Evolutionary conservation across 2,888 invertebrate genomes (phyloP), one percentile per base, ranked within the genome.

Genomic region (Alloplasta piceator): DNA sequence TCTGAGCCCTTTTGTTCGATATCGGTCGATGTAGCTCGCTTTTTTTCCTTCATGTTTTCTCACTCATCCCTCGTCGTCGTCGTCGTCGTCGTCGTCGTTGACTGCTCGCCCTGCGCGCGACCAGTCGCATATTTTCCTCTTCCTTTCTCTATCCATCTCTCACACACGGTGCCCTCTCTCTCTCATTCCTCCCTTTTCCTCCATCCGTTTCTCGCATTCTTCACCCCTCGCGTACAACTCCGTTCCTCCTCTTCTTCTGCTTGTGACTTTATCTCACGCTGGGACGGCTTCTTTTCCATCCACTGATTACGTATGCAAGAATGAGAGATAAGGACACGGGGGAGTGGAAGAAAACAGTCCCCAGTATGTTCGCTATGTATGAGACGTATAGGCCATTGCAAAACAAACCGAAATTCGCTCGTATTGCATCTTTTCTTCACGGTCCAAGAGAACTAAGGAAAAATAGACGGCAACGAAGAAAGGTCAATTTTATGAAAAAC

Each of bases 231-330:
- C 63, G 6, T 63, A 16, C 36, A 36, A 12, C 36, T 50, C 16
- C 41, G 38, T 48, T 64, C 43, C 16, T 61, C 39, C 70, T 56
- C 63, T 60, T 58, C 75, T 75, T 78, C 74, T 82, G 83, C 77
- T 82, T 80, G 84, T 81, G 87, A 89, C 90, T 89, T 88, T 88
- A 89, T 89, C 89, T 86, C 84, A 78, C 26, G 39, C 74, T 82
- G 75, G 72, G 85, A 85, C 85, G 84, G 86, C 86, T 89, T 86
- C 85, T 39, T 88, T 89, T 85, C 86, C 84, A 78, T 80, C 82
- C 84, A 82, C 87, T 89, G 88, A 90, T 90, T 90, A 88, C 86
- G 89, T 88, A 89, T 90, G 87, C 89, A 82, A 82, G 84, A 85
- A 85, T 81, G 84, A 85, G 75, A 48, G 63, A 60, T 50, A 41